A percentile compares a stretch with the other conserved stretches of the same genome.
Evolutionary conservation across 2,113 vertebrate species (phyloP).

Genomic region (Corythaeola cristata): DNA sequence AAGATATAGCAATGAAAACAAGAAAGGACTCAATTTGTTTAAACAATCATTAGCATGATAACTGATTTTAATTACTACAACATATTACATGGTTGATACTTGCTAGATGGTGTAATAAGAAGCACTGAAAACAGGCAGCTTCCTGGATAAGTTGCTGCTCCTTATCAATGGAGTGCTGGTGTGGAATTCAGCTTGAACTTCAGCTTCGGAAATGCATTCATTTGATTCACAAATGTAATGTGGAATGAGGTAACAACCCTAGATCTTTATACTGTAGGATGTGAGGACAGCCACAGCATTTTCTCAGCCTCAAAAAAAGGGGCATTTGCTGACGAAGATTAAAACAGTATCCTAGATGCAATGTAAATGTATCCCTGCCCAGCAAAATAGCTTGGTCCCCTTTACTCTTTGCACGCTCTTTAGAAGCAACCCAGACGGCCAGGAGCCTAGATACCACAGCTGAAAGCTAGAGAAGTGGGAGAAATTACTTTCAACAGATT

Average conservation of each 20-base stretch:
- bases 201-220: not conserved
- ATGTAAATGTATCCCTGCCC: fast-evolving
- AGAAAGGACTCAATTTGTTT: not conserved
- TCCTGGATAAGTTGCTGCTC: not conserved
- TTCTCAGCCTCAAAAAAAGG: not conserved
- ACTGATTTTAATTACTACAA: not conserved
- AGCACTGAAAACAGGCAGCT: not conserved
- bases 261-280: not conserved
- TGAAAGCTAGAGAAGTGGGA: not conserved
- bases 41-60: not conserved
- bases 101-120: not conserved
- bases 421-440: not conserved
- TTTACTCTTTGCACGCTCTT: not conserved
- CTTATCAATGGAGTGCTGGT: not conserved
- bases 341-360: not conserved
- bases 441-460: not conserved
- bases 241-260: not conserved
- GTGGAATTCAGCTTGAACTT: not conserved
- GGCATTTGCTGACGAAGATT: not conserved
- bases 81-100: not conserved
- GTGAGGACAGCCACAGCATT: not conserved
- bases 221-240: not conserved
- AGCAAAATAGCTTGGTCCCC: not conserved
- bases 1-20: not conserved
- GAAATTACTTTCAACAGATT: not conserved